Percentiles rank a stretch among this genome's conserved stretches.
phyloP scores from a whole-genome alignment of 2,113 vertebrate species.

The Irena cyanogastra region DNA sequence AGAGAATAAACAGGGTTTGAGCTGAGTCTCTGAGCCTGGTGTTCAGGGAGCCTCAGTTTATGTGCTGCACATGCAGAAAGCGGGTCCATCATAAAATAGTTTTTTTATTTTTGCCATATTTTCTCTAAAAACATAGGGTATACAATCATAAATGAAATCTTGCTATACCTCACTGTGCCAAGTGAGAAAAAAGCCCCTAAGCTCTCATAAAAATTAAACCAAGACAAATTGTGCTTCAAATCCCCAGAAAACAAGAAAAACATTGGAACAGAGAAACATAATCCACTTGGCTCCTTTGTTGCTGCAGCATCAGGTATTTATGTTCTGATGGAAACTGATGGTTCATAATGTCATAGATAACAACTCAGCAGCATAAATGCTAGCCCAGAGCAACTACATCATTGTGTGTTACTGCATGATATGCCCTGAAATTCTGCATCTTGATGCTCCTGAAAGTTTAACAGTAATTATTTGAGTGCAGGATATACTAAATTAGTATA shows the following conservation, averaged over 20 bases:
- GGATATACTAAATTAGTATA: not conserved
- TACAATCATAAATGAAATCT: not conserved
- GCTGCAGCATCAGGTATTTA: not conserved
- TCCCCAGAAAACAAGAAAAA: conserved; percentile 27
- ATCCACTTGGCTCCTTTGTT: not conserved
- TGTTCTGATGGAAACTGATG: not conserved
- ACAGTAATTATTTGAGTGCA: not conserved
- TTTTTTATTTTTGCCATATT: not conserved
- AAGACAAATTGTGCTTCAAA: conserved; percentile 31
- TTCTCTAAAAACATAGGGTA: not conserved
- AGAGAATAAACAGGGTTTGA: not conserved
- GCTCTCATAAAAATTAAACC: conserved; percentile 35
- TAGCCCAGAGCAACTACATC: not conserved
- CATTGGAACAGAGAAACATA: not conserved
- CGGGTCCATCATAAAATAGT: not conserved
- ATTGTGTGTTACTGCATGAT: not conserved
- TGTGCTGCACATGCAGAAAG: not conserved
- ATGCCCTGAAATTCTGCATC: not conserved
- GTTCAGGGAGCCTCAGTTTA: not conserved
- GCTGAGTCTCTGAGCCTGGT: accelerated
- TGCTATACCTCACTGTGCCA: not conserved
- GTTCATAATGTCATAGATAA: not conserved
- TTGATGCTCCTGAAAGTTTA: not conserved
- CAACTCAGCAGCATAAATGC: not conserved
- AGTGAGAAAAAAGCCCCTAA: not conserved